Base-by-base conservation (phyloP, 2,797 vertebrate genomes). In the Phoxinus dragarum region DNA sequence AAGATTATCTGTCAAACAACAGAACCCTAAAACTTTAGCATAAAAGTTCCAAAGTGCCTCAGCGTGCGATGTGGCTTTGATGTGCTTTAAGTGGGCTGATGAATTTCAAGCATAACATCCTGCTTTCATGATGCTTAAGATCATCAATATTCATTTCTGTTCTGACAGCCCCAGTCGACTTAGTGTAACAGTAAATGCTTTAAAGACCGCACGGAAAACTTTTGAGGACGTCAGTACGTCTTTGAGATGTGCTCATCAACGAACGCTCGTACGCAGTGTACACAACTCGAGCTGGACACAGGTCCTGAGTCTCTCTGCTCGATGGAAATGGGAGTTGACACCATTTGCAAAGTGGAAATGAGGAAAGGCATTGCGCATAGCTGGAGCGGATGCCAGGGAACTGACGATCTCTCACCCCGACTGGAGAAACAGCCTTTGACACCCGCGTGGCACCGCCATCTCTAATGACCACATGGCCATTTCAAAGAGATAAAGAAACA, bases 381-480 rank as follows among this genome's bases (percentile, higher is more conserved):
- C 59, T 82, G 87, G 89, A 90, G 88, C 80, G 85, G 84, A 90
- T 90, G 91, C 88, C 87, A 91, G 88, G 84, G 88, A 91, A 88
- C 89, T 78, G 88, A 89, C 88, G 89, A 92, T 91, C 88, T 91
- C 87, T 84, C 90, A 89, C 91, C 90, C 88, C 82, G 88, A 81
- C 90, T 92, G 89, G 88, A 88, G 91, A 92, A 87, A 87, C 92
- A 92, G 93, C 91, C 92, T 91, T 86, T 94, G 93, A 94, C 93
- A 94, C 93, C 92, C 90, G 85, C 88, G 69, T 90, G 86, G 92
- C 88, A 90, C 91, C 92, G 90, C 91, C 92, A 84, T 92, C 94
- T 92, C 93, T 94, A 94, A 95, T 94, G 94, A 94, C 94, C 95
- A 93, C 93, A 93, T 93, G 92, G 93, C 90, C 91, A 82, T 71